Conservation (phyloP, 2,797 vertebrate species). For the Enteromius mattozi region DNA sequence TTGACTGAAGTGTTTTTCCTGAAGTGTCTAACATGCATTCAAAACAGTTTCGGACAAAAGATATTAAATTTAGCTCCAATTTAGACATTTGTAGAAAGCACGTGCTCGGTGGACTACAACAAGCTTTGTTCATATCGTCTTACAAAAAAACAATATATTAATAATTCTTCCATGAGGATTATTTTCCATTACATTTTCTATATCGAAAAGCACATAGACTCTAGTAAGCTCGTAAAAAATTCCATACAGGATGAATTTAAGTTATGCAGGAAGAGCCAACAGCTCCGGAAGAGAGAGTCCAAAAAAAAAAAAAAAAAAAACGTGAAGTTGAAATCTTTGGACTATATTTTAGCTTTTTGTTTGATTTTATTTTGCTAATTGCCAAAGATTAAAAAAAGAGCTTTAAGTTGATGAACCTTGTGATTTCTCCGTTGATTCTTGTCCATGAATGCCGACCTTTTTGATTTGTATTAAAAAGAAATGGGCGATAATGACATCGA, state of each 20-base stretch:
- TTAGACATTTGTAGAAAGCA: not conserved
- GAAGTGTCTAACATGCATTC: not conserved
- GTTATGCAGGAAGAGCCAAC: conserved; percentile 33
- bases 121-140: not conserved
- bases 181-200: not conserved
- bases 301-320: not conserved
- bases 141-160: not conserved
- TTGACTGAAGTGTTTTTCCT: not conserved
- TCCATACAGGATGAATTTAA: conserved; percentile 25
- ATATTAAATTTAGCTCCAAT: not conserved
- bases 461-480: conserved; percentile 24
- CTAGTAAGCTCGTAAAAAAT: not conserved
- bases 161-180: not conserved
- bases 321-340: not conserved
- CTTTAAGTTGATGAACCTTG: not conserved
- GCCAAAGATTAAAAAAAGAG: too few species aligned
- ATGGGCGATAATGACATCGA: conserved; percentile 72
- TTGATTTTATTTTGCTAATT: not conserved
- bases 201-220: not conserved
- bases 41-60: not conserved
- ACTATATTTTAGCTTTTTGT: not conserved
- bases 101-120: too few species aligned
- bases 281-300: conserved; percentile 5
- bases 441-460: not conserved
- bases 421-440: not conserved